These are phyloP conservation scores for Oscheius myriophilus DNA, from an alignment of 2,888 invertebrate species.

Conservation along the genomic window DNA sequence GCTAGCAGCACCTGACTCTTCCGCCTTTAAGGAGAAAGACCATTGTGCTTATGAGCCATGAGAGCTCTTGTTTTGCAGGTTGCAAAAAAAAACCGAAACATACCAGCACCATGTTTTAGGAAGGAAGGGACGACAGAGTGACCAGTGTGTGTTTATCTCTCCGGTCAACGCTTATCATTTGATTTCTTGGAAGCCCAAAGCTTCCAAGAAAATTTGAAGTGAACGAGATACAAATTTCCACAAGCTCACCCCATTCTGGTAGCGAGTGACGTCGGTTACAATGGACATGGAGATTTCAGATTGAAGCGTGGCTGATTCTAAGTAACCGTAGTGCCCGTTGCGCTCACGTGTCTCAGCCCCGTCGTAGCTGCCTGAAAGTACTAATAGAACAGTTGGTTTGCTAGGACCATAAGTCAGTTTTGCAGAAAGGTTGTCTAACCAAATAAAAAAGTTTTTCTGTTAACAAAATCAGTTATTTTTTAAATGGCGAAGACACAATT, in stretches of 20 bases:
- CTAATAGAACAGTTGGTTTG: neutral
- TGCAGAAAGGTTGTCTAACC: too few relatives aligned
- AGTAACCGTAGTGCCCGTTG: conserved; percentile 8
- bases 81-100: neutral
- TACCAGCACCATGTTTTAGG: too few relatives aligned
- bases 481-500: too few relatives aligned
- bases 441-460: too few relatives aligned
- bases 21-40: too few relatives aligned
- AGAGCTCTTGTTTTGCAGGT: conserved; percentile 3
- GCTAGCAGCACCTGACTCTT: too few relatives aligned
- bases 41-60: neutral
- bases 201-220: neutral
- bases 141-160: too few relatives aligned
- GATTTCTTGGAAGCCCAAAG: conserved; percentile 2
- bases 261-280: conserved; percentile 53
- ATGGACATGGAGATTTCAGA: conserved; percentile 62
- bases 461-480: too few relatives aligned
- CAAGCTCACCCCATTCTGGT: conserved; percentile 25
- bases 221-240: neutral
- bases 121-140: too few relatives aligned
- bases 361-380: conserved; percentile 23
- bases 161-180: neutral
- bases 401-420: neutral
- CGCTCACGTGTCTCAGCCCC: neutral
- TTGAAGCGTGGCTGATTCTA: conserved; percentile 33